phyloP scores from a whole-genome alignment of 2,797 vertebrate species.

The Danio aesculapii region DNA sequence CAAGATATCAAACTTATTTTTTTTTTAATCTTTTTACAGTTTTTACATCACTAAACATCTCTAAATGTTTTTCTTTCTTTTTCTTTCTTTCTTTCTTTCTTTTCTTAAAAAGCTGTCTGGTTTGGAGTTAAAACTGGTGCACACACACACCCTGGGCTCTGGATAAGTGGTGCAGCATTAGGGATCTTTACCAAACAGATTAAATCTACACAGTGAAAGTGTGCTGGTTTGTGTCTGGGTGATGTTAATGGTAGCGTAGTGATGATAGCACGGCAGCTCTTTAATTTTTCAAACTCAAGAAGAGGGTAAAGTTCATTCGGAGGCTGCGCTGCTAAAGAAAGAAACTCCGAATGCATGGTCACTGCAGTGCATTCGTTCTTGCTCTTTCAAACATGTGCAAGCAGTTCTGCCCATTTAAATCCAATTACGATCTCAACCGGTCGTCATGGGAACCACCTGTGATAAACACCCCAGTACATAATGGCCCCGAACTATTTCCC shows the following conservation, averaged over 20 bases:
- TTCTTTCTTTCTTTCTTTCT: no score
- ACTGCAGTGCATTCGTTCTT: conserved; percentile 50
- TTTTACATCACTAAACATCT: no score
- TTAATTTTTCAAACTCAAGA: conserved; percentile 24
- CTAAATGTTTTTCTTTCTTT: no score
- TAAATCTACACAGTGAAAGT: conserved; percentile 13
- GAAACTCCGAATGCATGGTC: conserved; percentile 37
- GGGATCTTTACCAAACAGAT: conserved; percentile 12
- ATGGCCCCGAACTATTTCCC: conserved; percentile 65
- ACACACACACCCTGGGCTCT: background rate
- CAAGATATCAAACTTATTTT: no score
- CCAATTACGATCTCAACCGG: conserved; percentile 66
- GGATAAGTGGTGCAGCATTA: conserved; percentile 42
- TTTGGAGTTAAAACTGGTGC: no score
- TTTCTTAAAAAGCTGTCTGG: no score
- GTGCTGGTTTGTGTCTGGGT: conserved; percentile 26
- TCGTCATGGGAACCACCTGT: conserved; percentile 70
- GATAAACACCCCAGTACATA: conserved; percentile 68
- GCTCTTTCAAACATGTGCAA: conserved; percentile 67
- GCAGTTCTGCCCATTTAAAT: conserved; percentile 69
- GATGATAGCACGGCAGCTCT: conserved; percentile 35
- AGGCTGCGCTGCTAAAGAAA: conserved; percentile 39
- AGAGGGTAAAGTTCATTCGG: conserved; percentile 37
- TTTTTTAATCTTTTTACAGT: no score
- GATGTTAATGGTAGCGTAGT: conserved; percentile 30